A percentile compares a stretch with the other conserved stretches of the same genome.
Conservation (phyloP, 2,113 vertebrate species). For the Salminus brasiliensis region DNA sequence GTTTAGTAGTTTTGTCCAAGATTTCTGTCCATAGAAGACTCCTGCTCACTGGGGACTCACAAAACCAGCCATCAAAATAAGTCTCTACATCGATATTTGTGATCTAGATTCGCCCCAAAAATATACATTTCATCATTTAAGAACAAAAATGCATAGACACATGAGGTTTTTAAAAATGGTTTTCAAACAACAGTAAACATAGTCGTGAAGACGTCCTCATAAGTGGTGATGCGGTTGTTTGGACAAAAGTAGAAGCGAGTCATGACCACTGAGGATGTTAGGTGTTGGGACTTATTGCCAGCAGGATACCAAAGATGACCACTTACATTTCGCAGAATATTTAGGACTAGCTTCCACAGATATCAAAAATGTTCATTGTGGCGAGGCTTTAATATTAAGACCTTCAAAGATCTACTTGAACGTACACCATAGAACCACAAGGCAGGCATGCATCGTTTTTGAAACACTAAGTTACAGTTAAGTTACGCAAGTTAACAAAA, state of each 20-base stretch:
- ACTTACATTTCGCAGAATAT: conserved; percentile 53
- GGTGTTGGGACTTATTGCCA: conserved; percentile 70
- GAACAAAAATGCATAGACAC: conserved; percentile 75
- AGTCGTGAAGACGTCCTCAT: conserved; percentile 62
- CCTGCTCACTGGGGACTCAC: neutral
- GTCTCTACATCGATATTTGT: neutral
- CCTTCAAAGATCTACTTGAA: conserved; percentile 52
- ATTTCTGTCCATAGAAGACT: neutral
- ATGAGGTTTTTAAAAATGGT: conserved; percentile 58
- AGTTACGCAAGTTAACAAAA: conserved; percentile 73
- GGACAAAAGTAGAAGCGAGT: neutral
- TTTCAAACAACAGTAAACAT: conserved; percentile 72
- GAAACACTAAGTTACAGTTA: conserved; percentile 70
- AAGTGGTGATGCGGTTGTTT: conserved; percentile 45
- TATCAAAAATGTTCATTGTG: conserved; percentile 63
- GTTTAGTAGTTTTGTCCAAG: neutral
- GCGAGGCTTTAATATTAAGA: conserved; percentile 58
- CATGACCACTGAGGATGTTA: conserved; percentile 68
- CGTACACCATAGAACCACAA: conserved; percentile 66
- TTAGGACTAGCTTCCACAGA: conserved; percentile 65
- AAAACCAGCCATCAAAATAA: neutral
- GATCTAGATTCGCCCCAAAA: conserved; percentile 11
- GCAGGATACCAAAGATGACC: conserved; percentile 58
- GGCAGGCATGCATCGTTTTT: conserved; percentile 70
- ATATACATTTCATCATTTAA: conserved; percentile 55